These are phyloP conservation scores for Leucophora obtusa DNA, from an alignment of 2,888 invertebrate species.

Conservation along the genomic window DNA sequence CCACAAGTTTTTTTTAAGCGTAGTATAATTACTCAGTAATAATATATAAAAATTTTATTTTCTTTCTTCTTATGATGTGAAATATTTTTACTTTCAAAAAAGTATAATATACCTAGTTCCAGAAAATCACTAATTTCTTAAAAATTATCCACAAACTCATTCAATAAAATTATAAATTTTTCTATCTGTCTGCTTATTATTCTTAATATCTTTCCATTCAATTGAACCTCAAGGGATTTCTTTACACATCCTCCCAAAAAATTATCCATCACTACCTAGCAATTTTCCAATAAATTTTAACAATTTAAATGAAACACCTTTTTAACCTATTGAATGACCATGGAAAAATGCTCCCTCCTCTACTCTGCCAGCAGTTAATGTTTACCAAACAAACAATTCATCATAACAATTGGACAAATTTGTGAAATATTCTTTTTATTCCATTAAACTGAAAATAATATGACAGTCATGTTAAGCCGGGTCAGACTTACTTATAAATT, in stretches of 20 bases:
- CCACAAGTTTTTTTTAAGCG: too few species aligned
- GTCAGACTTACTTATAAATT: constrained; percentile 34
- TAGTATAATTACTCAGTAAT: too few species aligned
- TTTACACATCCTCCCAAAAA: constrained; percentile 35
- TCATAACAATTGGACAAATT: constrained; percentile 64
- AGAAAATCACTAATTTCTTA: too few species aligned
- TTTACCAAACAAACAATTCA: constrained; percentile 64
- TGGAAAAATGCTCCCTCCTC: constrained; percentile 28
- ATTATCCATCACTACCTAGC: constrained; percentile 52
- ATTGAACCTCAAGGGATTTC: constrained; percentile 36
- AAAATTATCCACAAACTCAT: too few species aligned
- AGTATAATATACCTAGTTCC: too few species aligned
- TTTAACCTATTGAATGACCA: constrained; percentile 30
- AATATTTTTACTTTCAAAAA: too few species aligned
- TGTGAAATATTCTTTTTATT: constrained; percentile 14
- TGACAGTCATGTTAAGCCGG: constrained; percentile 46
- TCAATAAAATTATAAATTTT: too few species aligned
- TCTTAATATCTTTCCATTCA: constrained; percentile 40
- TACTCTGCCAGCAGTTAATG: constrained; percentile 45
- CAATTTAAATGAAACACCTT: constrained; percentile 61
- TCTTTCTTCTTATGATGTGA: too few species aligned
- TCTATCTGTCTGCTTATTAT: constrained; percentile 21
- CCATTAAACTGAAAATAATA: constrained; percentile 40
- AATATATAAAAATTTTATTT: too few species aligned
- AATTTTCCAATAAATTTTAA: constrained; percentile 60